A percentile compares a stretch with the other conserved stretches of the same genome.
phyloP scores from a whole-genome alignment of 2,797 vertebrate genomes.

The Rhinella marina region DNA sequence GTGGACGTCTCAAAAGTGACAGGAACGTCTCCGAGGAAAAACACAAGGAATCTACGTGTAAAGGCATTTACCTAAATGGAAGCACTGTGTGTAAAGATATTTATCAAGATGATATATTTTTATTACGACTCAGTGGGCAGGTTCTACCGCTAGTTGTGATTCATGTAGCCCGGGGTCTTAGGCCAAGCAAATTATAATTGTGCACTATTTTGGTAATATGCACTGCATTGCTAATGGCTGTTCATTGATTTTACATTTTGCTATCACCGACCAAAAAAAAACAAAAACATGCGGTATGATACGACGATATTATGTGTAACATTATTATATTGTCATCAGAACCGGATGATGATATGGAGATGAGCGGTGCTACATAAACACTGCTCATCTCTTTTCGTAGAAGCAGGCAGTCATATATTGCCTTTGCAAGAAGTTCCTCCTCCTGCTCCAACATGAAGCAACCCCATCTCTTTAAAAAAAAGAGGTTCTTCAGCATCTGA shows the following conservation, averaged over 20 bases:
- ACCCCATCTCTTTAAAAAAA: too few relatives aligned
- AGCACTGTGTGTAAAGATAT: conserved; percentile 51
- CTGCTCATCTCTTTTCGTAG: background rate
- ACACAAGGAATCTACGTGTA: conserved; percentile 50
- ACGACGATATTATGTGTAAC: background rate
- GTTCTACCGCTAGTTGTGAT: conserved; percentile 39
- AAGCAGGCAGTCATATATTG: background rate
- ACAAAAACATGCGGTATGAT: background rate
- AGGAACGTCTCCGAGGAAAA: conserved; percentile 57
- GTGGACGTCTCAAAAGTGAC: conserved; percentile 56
- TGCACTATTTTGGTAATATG: conserved; percentile 27
- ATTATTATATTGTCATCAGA: background rate
- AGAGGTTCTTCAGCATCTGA: too few relatives aligned
- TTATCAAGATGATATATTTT: conserved; percentile 62
- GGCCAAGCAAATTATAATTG: conserved; percentile 51
- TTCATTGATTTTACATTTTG: background rate
- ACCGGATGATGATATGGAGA: background rate
- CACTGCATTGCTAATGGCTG: conserved; percentile 7
- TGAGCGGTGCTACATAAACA: background rate
- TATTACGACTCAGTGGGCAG: conserved; percentile 50
- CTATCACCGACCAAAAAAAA: background rate
- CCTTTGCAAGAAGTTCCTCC: background rate
- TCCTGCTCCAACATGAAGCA: background rate
- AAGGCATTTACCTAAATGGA: conserved; percentile 40
- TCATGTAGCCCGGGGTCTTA: conserved; percentile 39